Base-by-base conservation (phyloP, 1,140 invertebrate species). In the Polyergus mexicanus region DNA sequence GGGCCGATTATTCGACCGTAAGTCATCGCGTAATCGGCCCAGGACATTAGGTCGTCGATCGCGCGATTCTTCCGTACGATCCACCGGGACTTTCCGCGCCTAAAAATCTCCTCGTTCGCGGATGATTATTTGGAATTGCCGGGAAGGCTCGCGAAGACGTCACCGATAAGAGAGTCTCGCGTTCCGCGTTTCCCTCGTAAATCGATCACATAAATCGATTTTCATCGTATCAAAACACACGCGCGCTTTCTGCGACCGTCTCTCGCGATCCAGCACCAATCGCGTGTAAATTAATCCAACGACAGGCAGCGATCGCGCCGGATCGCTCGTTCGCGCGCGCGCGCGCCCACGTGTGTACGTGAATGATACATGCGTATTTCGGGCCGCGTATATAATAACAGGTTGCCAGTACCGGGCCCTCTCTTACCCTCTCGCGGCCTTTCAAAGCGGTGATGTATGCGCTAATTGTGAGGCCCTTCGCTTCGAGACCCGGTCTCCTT, bases 351-450 rank as follows among this genome's bases (percentile, higher is more conserved):
- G 72, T 87, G 77, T 90, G 63, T 88, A 85, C 75, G 90, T 94
- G 92, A 93, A 89, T 94, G 92, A 94, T 94, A 94, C 94, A 94
- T 90, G 92, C 91, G 90, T 91, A 92, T 92, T 92, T 90, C 85
- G 88, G 89, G 76, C 91, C 89, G 90, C 92, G 90, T 91, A 88
- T 93, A 92, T 94, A 94, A 94, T 94, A 94, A 94, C 94, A 94
- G 94, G 94, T 94, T 94, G 92, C 92, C 92, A 93, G 84, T 88
- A 86, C 87, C 10, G 81, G 85, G 88, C 88, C 91, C 91, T 91
- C 91, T 88, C 89, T 88, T 91, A 77, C 75, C 80, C 88, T 83
- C 86, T 90, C 87, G 78, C 89, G 74, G 89, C 88, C 89, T 90
- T 86, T 90, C 89, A 66, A 66, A 41, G 75, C 89, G 80, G 84